Conservation (phyloP, 2,888 invertebrate species). For the Dasysyrphus tricinctus region DNA sequence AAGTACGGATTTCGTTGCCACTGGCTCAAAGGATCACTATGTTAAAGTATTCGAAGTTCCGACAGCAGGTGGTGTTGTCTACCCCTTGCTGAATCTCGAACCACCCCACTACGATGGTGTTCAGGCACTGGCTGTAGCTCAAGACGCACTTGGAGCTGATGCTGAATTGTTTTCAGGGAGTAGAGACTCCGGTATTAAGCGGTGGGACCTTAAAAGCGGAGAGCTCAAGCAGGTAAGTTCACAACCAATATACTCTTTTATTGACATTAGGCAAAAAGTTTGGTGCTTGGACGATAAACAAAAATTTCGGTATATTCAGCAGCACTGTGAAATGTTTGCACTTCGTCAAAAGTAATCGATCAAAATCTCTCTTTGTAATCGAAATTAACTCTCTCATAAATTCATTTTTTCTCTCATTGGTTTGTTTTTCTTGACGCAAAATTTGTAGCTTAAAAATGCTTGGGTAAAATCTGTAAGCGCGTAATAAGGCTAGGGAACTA, state of each 20-base stretch:
- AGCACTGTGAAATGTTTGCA: slow-evolving; percentile 46
- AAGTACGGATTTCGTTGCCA: slow-evolving; percentile 87
- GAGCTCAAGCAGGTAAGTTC: slow-evolving; percentile 79
- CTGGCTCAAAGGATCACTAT: slow-evolving; percentile 94
- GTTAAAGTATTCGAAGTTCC: slow-evolving; percentile 86
- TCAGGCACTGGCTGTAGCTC: slow-evolving; percentile 89
- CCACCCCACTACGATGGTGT: slow-evolving; percentile 97
- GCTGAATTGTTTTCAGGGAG: slow-evolving; percentile 90
- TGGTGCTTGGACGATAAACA: slow-evolving; percentile 27
- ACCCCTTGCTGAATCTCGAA: slow-evolving; percentile 87
- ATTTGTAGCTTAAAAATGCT: slow-evolving; percentile 63
- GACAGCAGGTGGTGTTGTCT: slow-evolving; percentile 84
- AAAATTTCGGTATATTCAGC: slow-evolving; percentile 32
- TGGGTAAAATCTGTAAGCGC: slow-evolving; percentile 63
- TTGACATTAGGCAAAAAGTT: slow-evolving; percentile 57
- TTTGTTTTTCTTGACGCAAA: slow-evolving; percentile 59
- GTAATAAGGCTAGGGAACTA: slow-evolving; percentile 44
- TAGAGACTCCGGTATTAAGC: slow-evolving; percentile 93
- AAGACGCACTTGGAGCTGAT: slow-evolving; percentile 83
- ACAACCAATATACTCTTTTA: background rate
- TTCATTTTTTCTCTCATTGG: slow-evolving; percentile 61
- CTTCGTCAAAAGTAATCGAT: slow-evolving; percentile 2
- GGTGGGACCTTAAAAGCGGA: slow-evolving; percentile 88
- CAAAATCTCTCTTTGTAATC: background rate
- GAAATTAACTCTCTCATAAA: slow-evolving; percentile 44